These are phyloP conservation scores for Columba janthina DNA, from an alignment of 2,113 vertebrate species.

Conservation along the genomic window DNA sequence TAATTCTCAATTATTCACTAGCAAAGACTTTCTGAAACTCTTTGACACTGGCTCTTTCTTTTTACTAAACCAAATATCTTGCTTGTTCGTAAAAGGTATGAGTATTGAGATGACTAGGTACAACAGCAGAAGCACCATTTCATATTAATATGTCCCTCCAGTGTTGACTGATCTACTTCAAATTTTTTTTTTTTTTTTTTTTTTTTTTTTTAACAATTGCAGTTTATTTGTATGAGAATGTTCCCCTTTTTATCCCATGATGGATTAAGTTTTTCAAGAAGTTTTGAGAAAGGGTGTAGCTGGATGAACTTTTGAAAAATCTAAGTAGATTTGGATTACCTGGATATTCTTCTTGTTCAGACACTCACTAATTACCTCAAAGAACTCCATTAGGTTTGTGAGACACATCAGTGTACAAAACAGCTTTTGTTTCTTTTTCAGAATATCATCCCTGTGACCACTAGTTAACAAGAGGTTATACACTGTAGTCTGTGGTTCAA, in stretches of 20 bases:
- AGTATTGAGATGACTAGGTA: neutral
- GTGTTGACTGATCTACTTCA: neutral
- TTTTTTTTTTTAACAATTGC: neutral
- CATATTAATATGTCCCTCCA: neutral
- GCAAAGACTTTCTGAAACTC: neutral
- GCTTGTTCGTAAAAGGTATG: neutral
- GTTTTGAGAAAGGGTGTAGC: neutral
- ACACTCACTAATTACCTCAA: neutral
- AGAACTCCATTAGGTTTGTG: neutral
- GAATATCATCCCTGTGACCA: neutral
- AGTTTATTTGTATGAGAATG: rapidly evolving
- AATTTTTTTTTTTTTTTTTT: neutral
- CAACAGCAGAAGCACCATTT: neutral
- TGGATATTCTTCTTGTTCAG: neutral
- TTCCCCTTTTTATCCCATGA: neutral
- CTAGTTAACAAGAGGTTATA: neutral
- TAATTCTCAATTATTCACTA: neutral
- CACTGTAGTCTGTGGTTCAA: too few relatives aligned
- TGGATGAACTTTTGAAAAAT: neutral
- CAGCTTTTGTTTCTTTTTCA: neutral
- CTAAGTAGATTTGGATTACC: neutral
- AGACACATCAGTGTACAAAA: neutral
- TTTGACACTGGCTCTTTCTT: neutral
- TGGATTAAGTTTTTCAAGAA: neutral
- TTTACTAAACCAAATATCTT: neutral